These are phyloP conservation scores for Cataglyphis cursor DNA, from an alignment of 2,888 invertebrate species.

Conservation along the genomic window DNA sequence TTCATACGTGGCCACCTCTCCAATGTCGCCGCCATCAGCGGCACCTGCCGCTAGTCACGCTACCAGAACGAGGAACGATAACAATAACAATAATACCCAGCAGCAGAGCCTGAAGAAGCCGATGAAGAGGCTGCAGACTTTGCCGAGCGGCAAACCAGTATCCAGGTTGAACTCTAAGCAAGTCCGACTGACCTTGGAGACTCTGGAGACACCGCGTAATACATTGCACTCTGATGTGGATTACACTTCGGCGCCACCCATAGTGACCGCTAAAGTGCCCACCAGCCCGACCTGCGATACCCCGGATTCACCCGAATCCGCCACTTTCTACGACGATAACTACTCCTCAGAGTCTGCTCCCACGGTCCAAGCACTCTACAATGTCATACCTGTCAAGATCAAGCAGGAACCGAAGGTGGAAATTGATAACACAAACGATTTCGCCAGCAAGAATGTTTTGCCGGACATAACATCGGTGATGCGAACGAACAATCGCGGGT, in stretches of 20 bases:
- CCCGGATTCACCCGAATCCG: slow-evolving; percentile 95
- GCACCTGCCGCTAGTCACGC: slow-evolving; percentile 55
- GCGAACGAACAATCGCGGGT: slow-evolving; percentile 4
- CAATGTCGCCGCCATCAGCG: slow-evolving; percentile 67
- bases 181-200: background rate
- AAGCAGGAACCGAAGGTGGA: slow-evolving; percentile 78
- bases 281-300: slow-evolving; percentile 92
- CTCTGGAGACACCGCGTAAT: slow-evolving; percentile 73
- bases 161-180: slow-evolving; percentile 88
- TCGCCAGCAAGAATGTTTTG: slow-evolving; percentile 67
- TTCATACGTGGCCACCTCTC: slow-evolving; percentile 64
- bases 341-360: slow-evolving; percentile 77
- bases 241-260: slow-evolving; percentile 89
- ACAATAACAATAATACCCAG: slow-evolving; percentile 84
- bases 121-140: slow-evolving; percentile 85
- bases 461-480: slow-evolving; percentile 28
- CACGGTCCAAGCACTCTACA: background rate
- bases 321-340: slow-evolving; percentile 93
- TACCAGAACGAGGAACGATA: slow-evolving; percentile 86
- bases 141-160: slow-evolving; percentile 81
- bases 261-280: slow-evolving; percentile 91
- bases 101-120: slow-evolving; percentile 80
- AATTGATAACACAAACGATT: slow-evolving; percentile 73
- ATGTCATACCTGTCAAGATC: slow-evolving; percentile 60
- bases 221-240: slow-evolving; percentile 69